These are phyloP conservation scores for Mesocentrotus franciscanus DNA, from an alignment of 53 echinoderm and acorn worm species.

Conservation along the genomic window DNA sequence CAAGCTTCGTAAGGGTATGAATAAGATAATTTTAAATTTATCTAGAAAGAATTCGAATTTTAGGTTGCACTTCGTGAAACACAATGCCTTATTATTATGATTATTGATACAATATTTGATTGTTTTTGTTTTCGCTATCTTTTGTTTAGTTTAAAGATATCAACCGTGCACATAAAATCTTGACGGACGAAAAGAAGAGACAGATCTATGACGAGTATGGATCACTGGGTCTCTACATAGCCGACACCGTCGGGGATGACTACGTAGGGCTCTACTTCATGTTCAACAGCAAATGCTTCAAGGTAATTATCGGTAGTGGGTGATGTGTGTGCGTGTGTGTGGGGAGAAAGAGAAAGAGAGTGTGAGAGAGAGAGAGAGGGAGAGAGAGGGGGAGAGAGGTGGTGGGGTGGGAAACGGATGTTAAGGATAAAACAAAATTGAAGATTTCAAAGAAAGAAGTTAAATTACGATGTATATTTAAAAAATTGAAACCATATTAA, in stretches of 20 bases:
- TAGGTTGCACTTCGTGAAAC: too few relatives aligned
- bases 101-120: too few relatives aligned
- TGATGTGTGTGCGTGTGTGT: neutral
- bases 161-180: slow-evolving; percentile 93
- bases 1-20: too few relatives aligned
- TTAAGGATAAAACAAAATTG: neutral
- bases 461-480: neutral
- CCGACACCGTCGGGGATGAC: slow-evolving; percentile 96
- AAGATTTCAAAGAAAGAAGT: neutral
- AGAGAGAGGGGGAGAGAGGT: neutral
- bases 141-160: slow-evolving; percentile 91
- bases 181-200: slow-evolving; percentile 89
- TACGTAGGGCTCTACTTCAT: slow-evolving; percentile 98
- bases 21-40: too few relatives aligned
- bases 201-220: slow-evolving; percentile 97
- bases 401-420: neutral
- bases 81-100: too few relatives aligned
- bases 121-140: neutral
- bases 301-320: slow-evolving; percentile 61
- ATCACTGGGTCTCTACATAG: slow-evolving; percentile 93
- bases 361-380: neutral
- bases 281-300: slow-evolving; percentile 95
- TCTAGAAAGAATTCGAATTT: too few relatives aligned
- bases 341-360: neutral
- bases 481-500: neutral